Conservation (phyloP, 2,113 vertebrate species). For the Myotis yumanensis region DNA sequence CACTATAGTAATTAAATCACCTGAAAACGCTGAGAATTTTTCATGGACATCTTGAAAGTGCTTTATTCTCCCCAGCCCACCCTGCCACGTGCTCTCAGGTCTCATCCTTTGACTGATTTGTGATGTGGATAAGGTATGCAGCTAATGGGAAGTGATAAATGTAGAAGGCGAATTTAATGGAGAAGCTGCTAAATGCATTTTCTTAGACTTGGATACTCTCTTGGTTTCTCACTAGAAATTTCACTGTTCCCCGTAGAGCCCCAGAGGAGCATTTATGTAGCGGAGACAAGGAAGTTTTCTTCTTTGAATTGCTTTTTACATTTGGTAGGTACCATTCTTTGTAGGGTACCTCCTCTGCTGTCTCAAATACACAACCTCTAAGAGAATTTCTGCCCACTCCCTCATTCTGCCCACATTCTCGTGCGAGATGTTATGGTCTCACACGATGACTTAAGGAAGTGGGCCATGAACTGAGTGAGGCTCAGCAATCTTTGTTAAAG, state of each 20-base stretch:
- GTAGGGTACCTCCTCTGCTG: neutral
- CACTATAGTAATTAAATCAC: neutral
- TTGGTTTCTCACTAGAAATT: neutral
- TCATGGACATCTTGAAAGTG: neutral
- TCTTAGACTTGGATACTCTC: neutral
- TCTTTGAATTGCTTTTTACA: conserved; percentile 29
- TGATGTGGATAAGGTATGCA: neutral
- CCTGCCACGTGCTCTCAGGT: neutral
- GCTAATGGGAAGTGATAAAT: neutral
- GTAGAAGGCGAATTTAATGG: neutral
- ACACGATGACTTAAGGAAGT: neutral
- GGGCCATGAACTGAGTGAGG: neutral
- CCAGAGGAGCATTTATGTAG: neutral
- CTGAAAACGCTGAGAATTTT: neutral
- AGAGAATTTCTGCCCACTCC: neutral
- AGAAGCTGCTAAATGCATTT: neutral
- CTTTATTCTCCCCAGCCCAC: neutral
- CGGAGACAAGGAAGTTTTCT: neutral
- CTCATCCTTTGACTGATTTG: neutral
- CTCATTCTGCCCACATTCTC: neutral
- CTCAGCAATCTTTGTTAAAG: neutral
- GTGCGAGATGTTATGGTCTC: neutral
- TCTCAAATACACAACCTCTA: neutral
- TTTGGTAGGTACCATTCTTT: neutral
- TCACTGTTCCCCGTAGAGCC: neutral